Conservation (phyloP, 2,888 invertebrate genomes). For the Pelosia muscerda region DNA sequence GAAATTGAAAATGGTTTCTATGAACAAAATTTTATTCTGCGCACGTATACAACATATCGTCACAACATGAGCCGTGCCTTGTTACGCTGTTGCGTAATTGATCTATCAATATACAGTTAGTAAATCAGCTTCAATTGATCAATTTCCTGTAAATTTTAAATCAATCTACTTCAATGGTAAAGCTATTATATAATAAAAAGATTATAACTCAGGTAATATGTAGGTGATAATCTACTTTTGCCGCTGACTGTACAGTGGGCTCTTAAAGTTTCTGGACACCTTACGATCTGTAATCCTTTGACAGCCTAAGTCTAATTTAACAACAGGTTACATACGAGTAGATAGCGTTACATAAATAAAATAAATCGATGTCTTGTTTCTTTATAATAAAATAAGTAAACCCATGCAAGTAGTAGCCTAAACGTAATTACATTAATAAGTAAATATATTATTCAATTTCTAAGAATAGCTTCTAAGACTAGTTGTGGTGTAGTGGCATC, state of each 20-base stretch:
- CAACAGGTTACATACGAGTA: no score
- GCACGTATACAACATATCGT: conserved; percentile 78
- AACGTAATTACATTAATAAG: no score
- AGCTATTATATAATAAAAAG: background rate
- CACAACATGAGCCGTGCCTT: conserved; percentile 64
- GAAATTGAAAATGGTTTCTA: conserved; percentile 86
- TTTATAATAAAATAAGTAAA: no score
- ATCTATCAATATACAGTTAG: conserved; percentile 11
- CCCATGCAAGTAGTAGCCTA: no score
- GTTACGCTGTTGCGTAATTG: conserved; percentile 43
- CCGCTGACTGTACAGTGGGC: conserved; percentile 23
- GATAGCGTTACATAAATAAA: no score
- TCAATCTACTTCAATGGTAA: conserved; percentile 20
- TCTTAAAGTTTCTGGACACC: no score
- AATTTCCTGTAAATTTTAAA: conserved; percentile 22
- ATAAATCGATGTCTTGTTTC: no score
- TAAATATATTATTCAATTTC: no score
- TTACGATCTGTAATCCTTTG: no score
- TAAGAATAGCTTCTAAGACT: no score
- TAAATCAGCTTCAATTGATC: conserved; percentile 24
- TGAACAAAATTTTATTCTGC: conserved; percentile 83
- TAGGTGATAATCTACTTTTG: background rate
- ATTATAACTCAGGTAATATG: background rate
- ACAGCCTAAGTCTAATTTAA: no score
- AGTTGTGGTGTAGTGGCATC: no score